These are phyloP conservation scores for Peromyscus maniculatus DNA, from an alignment of 2,113 vertebrate species.

Conservation along the genomic window DNA sequence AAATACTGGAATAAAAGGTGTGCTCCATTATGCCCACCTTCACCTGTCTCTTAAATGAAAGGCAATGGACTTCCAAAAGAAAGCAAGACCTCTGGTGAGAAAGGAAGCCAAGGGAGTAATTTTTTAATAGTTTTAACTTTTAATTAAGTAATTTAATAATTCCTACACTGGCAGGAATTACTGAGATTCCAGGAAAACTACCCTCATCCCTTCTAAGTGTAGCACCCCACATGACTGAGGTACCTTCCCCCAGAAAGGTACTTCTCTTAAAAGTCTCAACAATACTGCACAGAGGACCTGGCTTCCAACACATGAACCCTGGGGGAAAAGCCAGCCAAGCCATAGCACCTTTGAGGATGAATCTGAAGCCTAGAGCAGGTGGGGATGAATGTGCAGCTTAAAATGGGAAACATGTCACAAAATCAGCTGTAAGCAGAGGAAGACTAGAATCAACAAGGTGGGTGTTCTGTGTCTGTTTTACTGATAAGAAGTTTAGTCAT, in stretches of 20 bases:
- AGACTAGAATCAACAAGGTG: background rate
- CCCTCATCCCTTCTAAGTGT: background rate
- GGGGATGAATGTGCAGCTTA: background rate
- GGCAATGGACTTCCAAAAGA: background rate
- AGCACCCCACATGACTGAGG: background rate
- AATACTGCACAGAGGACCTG: background rate
- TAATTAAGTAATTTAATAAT: too few species aligned
- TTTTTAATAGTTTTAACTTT: background rate
- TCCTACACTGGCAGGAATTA: background rate
- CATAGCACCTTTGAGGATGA: background rate
- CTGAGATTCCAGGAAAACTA: background rate
- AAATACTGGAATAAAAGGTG: background rate
- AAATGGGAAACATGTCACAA: fast-evolving
- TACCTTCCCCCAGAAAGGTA: background rate
- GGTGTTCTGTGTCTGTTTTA: background rate
- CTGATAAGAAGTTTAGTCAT: background rate
- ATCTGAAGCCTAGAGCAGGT: fast-evolving
- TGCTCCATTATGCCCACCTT: background rate
- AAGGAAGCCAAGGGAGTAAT: background rate
- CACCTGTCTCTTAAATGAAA: background rate
- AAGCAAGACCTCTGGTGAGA: background rate
- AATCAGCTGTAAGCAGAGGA: background rate
- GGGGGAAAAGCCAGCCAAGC: background rate
- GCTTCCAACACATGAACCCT: background rate
- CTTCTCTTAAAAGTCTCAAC: background rate